A percentile compares a stretch with the other conserved stretches of the same genome.
These are phyloP conservation scores for Lasius platythorax DNA, from an alignment of 2,888 invertebrate species.

Conservation along the genomic window DNA sequence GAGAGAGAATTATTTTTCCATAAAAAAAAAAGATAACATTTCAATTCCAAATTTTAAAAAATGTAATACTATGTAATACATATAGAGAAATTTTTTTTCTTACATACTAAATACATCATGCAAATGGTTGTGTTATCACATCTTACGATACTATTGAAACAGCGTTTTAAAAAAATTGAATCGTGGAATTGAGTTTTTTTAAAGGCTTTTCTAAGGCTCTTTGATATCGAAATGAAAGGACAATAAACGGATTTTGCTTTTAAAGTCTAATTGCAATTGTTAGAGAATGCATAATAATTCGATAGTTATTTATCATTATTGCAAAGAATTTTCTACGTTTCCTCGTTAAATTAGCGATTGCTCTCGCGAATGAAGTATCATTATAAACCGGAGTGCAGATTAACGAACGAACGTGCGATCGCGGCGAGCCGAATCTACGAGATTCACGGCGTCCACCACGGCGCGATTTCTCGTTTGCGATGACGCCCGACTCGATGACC, in stretches of 20 bases:
- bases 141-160: not conserved
- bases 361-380: conserved; percentile 4
- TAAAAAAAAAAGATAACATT: not conserved
- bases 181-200: not conserved
- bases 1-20: not conserved
- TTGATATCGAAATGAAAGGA: not conserved
- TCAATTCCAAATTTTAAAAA: not conserved
- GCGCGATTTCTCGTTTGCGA: conserved; percentile 42
- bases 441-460: conserved; percentile 40
- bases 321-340: not conserved
- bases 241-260: no score
- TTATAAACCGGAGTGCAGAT: conserved; percentile 19
- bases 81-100: no score
- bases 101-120: not conserved
- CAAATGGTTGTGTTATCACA: not conserved
- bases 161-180: not conserved
- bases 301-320: not conserved
- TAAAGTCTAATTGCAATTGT: not conserved
- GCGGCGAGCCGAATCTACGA: conserved; percentile 34
- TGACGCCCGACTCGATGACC: conserved; percentile 73
- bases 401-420: conserved; percentile 43
- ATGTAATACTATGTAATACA: not conserved
- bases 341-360: not conserved
- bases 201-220: not conserved
- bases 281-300: not conserved